A percentile compares a stretch with the other conserved stretches of the same genome.
phyloP scores from a whole-genome alignment of 2,113 vertebrate species.

The Argyrosomus japonicus region DNA sequence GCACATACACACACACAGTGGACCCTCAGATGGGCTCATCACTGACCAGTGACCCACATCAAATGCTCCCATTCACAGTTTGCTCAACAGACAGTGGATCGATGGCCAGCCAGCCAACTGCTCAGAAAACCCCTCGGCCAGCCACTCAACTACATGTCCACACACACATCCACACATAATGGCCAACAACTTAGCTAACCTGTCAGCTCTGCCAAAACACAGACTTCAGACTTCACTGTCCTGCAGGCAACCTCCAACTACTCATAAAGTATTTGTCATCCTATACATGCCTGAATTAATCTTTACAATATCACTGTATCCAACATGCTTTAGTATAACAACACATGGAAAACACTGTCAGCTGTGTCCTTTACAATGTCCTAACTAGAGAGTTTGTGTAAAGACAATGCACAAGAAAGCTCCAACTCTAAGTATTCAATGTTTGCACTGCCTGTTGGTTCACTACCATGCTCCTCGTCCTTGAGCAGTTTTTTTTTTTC shows the following conservation, averaged over 20 bases:
- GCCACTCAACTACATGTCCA: conserved; percentile 3
- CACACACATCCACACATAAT: not conserved
- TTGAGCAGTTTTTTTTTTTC: conserved; percentile 64
- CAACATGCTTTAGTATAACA: not conserved
- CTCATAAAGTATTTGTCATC: not conserved
- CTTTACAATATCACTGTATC: not conserved
- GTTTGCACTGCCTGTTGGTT: conserved; percentile 31
- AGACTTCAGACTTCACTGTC: not conserved
- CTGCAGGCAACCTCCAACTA: not conserved
- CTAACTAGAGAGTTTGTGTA: not conserved
- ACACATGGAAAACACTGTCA: not conserved
- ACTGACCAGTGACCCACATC: conserved; percentile 70
- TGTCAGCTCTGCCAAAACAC: not conserved
- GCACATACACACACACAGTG: conserved; percentile 21
- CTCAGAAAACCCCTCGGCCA: conserved; percentile 6
- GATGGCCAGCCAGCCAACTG: conserved; percentile 61
- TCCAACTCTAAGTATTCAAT: not conserved
- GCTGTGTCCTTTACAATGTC: not conserved
- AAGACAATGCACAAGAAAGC: conserved; percentile 13
- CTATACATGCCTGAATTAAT: not conserved
- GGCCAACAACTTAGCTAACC: conserved; percentile 7
- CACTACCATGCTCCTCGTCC: conserved; percentile 55
- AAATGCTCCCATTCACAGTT: conserved; percentile 72
- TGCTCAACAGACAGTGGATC: conserved; percentile 62
- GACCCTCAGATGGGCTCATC: conserved; percentile 49